Evolutionary conservation across 2,797 vertebrate genomes (phyloP).

Genomic region (Hirundo rustica): DNA sequence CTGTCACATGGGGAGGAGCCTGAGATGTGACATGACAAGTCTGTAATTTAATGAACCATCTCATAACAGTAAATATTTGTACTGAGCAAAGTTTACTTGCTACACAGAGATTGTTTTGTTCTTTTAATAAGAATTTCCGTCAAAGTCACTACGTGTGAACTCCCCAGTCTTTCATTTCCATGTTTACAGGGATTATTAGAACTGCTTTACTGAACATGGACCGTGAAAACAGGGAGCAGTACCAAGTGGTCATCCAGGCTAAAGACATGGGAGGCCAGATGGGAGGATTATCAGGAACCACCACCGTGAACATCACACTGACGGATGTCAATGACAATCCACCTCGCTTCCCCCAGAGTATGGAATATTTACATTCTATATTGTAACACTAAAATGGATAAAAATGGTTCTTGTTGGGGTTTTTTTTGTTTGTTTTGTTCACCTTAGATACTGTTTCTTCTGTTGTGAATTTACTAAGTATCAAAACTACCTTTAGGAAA

Average conservation of each 20-base stretch:
- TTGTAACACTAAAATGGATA: background rate
- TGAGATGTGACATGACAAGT: constrained; percentile 16
- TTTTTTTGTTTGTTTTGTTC: background rate
- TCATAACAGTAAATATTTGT: constrained; percentile 48
- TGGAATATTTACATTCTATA: constrained; percentile 43
- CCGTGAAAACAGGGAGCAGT: constrained; percentile 81
- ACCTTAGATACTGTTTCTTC: background rate
- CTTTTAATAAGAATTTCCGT: constrained; percentile 22
- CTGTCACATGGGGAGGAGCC: constrained; percentile 5
- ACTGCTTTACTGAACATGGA: constrained; percentile 84
- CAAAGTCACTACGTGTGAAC: background rate
- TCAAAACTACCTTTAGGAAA: background rate
- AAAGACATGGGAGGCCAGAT: constrained; percentile 85
- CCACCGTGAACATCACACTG: constrained; percentile 79
- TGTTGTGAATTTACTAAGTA: constrained; percentile 1
- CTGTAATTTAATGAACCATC: constrained; percentile 42
- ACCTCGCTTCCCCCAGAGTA: constrained; percentile 81
- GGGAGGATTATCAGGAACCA: constrained; percentile 81
- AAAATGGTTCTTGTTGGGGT: background rate
- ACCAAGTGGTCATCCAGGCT: constrained; percentile 83
- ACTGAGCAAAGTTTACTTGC: constrained; percentile 23
- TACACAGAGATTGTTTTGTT: background rate
- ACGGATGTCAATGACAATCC: constrained; percentile 82
- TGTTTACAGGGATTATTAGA: constrained; percentile 79
- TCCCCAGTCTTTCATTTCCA: constrained; percentile 38